Evolutionary conservation across 2,797 vertebrate species (phyloP), one percentile per base, ranked within the genome.

Genomic region (Mionectes olivaceus): DNA sequence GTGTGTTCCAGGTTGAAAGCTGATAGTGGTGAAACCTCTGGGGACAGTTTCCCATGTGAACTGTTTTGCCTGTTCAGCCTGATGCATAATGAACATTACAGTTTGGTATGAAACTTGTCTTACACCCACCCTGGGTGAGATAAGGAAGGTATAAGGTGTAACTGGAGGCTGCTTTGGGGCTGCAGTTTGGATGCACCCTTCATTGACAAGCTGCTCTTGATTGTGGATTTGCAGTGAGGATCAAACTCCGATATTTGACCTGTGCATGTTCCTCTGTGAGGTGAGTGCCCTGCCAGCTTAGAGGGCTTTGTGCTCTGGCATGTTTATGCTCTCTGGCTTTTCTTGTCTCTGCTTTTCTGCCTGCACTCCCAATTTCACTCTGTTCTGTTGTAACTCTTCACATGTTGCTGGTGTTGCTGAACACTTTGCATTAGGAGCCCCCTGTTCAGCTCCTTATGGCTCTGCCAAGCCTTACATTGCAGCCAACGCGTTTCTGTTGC

Each of bases 81-180:
- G 43, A 50, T 80, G 35, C 11, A 13, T 52, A 76, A 73, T 9
- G 59, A 95, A 49, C 4, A 0, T 1, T 24, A 68, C 19, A 83
- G 19, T 89, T 95, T 82, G 47, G 81, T 84, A 52, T 70, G 59
- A 59, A 95, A 80, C 56, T 37, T 41, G 19, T 19, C n/a, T 87
- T 76, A 30, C 15, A 16, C 59, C 43, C 55, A 83, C 50, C 30
- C 12, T 55, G 28, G 22, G 19, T 56, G 43, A 89, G 74, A 41
- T 69, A 39, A 73, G 35, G 83, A 56, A 53, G 24, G 9, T 3
- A 35, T n/a, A 63, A 88, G 35, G 15, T 84, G 8, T 73, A 46
- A 46, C 2, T 93, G 61, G 73, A 80, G 33, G 8, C 7, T 55
- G 49, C n/a, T 81, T 71, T 81, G n/a, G 33, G 53, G 61, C 44